Base-by-base conservation (phyloP, 2,797 vertebrate genomes). In the Rhincodon typus region DNA sequence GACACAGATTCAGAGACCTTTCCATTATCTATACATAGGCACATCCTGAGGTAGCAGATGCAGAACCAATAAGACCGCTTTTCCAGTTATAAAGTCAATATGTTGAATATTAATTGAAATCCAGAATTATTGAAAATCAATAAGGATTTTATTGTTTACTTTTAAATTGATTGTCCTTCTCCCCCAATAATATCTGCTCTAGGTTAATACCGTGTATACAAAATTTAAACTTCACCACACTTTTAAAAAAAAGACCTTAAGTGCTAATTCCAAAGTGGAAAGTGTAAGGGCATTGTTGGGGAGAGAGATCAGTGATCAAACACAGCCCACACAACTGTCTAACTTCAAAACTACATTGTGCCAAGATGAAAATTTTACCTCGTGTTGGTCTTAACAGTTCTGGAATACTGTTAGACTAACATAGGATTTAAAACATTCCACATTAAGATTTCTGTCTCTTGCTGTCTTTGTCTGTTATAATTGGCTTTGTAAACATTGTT, bases 371-470 rank as follows among this genome's bases (percentile, higher is more conserved):
- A 46, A 46, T 46, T 46, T 46, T 46, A 84, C 42, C 82, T 23
- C 23, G 82, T 84, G 6, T 84, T 84, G 82, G 38, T 84, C 82
- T 84, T 46, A 84, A 84, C 62, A 93, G 19, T 6, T 25, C 19
- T n/a, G 23, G 6, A 2, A 42, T 38, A 93, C 62, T 23, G 34
- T 38, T 30, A 42, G 13, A n/a, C 62, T 67, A 42, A 67, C 10
- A 38, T 84, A 93, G 25, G n/a, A 67, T 67, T 93, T n/a, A 93
- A 67, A 23, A 25, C 62, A 93, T 67, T 93, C 62, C 23, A 67
- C 90, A 67, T 67, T 67, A 93, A 67, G 90, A 93, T 62, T 67
- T 67, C 90, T 93, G 90, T 38, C 62, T 67, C 90, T 62, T 93
- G 90, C 90, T 93, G 66, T 69, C 90, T 67, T 93, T 93, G 90